Conservation (phyloP, 2,888 invertebrate species). For the Anorthoa munda region DNA sequence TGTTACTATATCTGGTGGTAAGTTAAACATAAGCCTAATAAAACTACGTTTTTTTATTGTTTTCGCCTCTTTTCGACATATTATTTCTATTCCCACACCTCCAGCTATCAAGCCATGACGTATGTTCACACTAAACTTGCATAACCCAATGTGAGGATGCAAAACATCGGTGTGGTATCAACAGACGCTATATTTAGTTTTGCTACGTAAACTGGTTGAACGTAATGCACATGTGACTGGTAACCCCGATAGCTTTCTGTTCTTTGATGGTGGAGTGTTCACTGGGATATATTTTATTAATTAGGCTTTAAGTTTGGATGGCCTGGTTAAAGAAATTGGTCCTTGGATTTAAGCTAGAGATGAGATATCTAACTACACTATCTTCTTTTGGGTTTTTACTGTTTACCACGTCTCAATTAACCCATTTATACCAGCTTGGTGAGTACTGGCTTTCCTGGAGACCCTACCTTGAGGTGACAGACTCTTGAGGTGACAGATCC, state of each 20-base stretch:
- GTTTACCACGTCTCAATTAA: too few relatives aligned
- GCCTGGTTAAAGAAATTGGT: neutral
- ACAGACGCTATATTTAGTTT: conserved; percentile 62
- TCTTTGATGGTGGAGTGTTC: conserved; percentile 33
- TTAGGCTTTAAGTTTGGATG: conserved; percentile 1
- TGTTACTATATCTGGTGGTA: too few relatives aligned
- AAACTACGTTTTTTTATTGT: neutral
- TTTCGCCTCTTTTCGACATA: neutral
- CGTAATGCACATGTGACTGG: conserved; percentile 59
- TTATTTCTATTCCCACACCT: neutral
- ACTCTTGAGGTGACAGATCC: too few relatives aligned
- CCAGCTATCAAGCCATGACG: conserved; percentile 21
- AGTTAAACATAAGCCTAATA: too few relatives aligned
- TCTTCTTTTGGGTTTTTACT: too few relatives aligned
- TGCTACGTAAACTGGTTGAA: conserved; percentile 57
- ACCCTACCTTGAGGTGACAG: too few relatives aligned
- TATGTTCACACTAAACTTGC: conserved; percentile 50
- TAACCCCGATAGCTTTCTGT: conserved; percentile 33
- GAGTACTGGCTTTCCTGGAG: too few relatives aligned
- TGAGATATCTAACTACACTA: too few relatives aligned
- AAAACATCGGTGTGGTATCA: conserved; percentile 56
- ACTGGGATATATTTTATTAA: conserved; percentile 9
- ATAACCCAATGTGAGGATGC: conserved; percentile 49
- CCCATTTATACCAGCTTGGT: too few relatives aligned
- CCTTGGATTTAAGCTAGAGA: neutral